Conservation (phyloP, 2,888 invertebrate genomes). For the Volucella inanis region DNA sequence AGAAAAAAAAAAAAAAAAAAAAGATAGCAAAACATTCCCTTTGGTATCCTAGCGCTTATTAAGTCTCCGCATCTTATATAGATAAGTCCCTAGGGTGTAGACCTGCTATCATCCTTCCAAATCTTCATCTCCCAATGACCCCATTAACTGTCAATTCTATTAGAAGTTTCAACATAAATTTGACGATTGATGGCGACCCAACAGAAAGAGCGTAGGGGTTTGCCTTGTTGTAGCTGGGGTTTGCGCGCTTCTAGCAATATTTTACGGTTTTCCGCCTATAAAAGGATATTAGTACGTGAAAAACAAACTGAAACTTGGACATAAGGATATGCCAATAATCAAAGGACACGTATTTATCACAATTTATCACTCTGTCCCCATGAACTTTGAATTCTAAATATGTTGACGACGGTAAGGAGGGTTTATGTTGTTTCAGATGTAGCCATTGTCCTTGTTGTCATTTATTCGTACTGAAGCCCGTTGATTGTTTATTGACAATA, state of each 20-base stretch:
- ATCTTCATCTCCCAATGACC: neutral
- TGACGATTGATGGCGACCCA: conserved; percentile 29
- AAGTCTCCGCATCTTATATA: conserved; percentile 31
- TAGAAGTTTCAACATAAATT: conserved; percentile 71
- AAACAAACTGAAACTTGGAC: conserved; percentile 26
- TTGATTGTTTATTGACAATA: conserved; percentile 70
- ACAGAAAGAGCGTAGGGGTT: conserved; percentile 13
- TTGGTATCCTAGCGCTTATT: conserved; percentile 54
- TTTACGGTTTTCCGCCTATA: conserved; percentile 32
- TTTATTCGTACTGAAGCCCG: neutral
- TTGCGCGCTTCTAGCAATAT: conserved; percentile 55
- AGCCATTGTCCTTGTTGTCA: neutral
- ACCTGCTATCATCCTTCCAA: neutral
- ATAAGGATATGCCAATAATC: conserved; percentile 47
- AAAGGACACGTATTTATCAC: conserved; percentile 67
- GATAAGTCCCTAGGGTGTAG: conserved; percentile 37
- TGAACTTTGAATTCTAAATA: conserved; percentile 69
- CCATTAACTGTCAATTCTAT: conserved; percentile 52
- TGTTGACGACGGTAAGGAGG: conserved; percentile 6
- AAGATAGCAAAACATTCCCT: conserved; percentile 16
- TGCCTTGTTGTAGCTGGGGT: conserved; percentile 12
- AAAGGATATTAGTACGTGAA: conserved; percentile 29
- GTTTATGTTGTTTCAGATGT: neutral
- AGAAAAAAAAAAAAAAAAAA: conserved; percentile 37
- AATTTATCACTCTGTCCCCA: conserved; percentile 54